Evolutionary conservation across 2,113 vertebrate species (phyloP), one percentile per base, ranked within the genome.

Genomic region (Notothenia rossii): DNA sequence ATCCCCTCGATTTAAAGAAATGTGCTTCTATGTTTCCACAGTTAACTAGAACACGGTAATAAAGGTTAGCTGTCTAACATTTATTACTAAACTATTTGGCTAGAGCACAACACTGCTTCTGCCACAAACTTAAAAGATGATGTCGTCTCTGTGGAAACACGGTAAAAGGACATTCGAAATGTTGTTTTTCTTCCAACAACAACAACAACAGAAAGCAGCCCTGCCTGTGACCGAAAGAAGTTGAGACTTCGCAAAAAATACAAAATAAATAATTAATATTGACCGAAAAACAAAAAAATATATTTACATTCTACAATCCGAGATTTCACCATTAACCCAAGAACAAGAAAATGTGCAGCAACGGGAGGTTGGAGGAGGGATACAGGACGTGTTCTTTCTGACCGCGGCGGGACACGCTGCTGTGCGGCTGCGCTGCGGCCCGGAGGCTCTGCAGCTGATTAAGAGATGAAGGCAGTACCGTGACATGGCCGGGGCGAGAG

Each of bases 231-330:
- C 66, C 82, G 36, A 40, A 60, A 74, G 73, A 74, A n/a, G 11
- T 3, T 55, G 62, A 87, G 82, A 87, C 11, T 84, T 58, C 36
- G 25, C 81, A 82, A 82, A 75, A 72, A 90, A 13, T 51, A 36
- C 18, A 51, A 92, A 93, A 95, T 95, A 95, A 95, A 94, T 95
- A 92, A 94, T 86, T 87, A 83, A 80, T 86, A 84, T 72, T 17
- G 72, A 79, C 61, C 49, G 67, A 77, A 58, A 61, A 78, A 79
- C 59, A 83, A 53, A 88, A 77, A 78, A 50, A 81, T 76, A 80
- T 74, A 88, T 86, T 62, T 51, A 78, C 73, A 82, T 80, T 74
- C 50, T 70, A 79, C 74, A 85, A 77, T 74, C 79, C 36, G 53
- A 75, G 65, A 65, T 54, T 79, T 82, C 72, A 70, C 63, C 71